Evolutionary conservation across 2,888 invertebrate genomes (phyloP).

Genomic region (Gonocerus acuteangulatus): DNA sequence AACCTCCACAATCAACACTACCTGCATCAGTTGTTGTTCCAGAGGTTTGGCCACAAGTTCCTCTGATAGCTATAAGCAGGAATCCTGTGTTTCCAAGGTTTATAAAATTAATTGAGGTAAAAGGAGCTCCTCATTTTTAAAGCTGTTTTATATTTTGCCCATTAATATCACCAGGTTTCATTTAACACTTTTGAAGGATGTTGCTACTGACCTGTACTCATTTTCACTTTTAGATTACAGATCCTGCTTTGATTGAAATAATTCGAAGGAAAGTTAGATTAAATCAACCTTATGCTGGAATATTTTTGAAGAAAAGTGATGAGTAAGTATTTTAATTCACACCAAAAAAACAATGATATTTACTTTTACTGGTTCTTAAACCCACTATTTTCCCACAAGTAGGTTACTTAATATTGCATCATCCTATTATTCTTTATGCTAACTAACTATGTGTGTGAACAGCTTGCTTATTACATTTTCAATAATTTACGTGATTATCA

Average conservation of each 20-base stretch:
- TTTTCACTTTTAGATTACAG: constrained; percentile 59
- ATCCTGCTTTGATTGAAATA: constrained; percentile 79
- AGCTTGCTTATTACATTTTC: too few species aligned
- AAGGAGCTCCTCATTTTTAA: constrained; percentile 25
- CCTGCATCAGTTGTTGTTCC: constrained; percentile 83
- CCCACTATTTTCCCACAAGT: too few species aligned
- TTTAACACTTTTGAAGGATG: background rate
- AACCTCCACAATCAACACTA: constrained; percentile 23
- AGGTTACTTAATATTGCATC: too few species aligned
- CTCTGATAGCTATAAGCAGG: constrained; percentile 85
- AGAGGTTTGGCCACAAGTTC: constrained; percentile 93
- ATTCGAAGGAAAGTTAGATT: constrained; percentile 87
- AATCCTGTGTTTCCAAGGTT: constrained; percentile 97
- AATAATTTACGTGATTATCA: too few species aligned
- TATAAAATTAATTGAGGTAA: constrained; percentile 91
- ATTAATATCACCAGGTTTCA: background rate
- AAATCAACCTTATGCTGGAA: constrained; percentile 94
- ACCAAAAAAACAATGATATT: too few species aligned
- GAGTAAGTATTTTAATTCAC: constrained; percentile 50
- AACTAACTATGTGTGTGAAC: too few species aligned
- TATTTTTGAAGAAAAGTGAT: constrained; percentile 88
- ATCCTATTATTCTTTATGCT: too few species aligned
- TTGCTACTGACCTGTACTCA: background rate
- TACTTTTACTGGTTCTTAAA: too few species aligned
- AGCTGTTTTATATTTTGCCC: background rate